A percentile compares a stretch with the other conserved stretches of the same genome.
Evolutionary conservation across 2,888 invertebrate genomes (phyloP).

Genomic region (Arctia plantaginis): DNA sequence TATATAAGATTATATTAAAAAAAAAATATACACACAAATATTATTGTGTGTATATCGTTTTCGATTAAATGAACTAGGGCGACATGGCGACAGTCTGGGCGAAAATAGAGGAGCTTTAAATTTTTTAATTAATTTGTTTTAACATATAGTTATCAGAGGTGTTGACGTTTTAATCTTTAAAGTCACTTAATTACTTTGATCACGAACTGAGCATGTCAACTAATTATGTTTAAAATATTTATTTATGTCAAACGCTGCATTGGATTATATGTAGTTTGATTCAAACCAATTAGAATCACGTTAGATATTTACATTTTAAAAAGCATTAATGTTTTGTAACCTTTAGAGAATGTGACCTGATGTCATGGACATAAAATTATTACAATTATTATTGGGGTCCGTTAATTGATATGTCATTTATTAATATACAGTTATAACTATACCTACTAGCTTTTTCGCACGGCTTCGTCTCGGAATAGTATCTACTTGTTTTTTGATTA

Average conservation of each 20-base stretch:
- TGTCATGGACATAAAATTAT: neutral
- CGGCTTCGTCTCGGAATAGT: no score
- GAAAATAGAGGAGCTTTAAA: neutral
- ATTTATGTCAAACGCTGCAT: neutral
- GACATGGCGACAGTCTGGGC: neutral
- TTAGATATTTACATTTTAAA: neutral
- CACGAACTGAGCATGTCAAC: constrained; percentile 27
- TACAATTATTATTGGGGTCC: no score
- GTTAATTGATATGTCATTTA: no score
- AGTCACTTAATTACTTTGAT: constrained; percentile 30
- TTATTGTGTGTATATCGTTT: no score
- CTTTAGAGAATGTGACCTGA: neutral
- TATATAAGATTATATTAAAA: no score
- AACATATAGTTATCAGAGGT: constrained; percentile 12
- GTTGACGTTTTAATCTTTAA: constrained; percentile 35
- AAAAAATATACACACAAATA: no score
- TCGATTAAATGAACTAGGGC: neutral
- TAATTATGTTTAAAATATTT: neutral
- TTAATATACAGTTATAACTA: no score
- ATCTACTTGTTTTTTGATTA: no score
- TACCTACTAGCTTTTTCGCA: no score
- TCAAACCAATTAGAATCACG: neutral
- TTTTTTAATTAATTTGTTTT: neutral
- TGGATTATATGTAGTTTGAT: neutral
- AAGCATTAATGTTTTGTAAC: neutral